Conservation (phyloP, 2,113 vertebrate genomes). For the Stomatorhinus ivindoensis region DNA sequence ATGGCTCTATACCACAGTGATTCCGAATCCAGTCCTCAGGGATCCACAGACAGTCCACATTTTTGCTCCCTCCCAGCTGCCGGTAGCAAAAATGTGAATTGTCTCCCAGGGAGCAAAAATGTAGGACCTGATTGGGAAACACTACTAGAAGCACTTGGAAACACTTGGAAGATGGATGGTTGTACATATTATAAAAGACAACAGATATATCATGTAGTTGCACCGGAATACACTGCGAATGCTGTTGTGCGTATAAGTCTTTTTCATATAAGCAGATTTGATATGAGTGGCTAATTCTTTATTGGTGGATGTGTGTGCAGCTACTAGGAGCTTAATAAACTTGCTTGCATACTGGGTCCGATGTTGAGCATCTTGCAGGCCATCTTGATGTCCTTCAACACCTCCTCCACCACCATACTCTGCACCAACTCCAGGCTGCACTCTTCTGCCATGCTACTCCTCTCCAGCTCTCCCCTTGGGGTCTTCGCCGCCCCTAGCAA, state of each 20-base stretch:
- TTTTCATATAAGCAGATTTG: not conserved
- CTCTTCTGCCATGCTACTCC: slow-evolving; percentile 76
- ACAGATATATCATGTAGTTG: not conserved
- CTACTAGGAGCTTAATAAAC: not conserved
- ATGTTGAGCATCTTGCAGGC: slow-evolving; percentile 96
- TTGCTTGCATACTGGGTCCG: slow-evolving; percentile 64
- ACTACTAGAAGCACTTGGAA: not conserved
- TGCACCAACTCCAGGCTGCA: slow-evolving; percentile 92
- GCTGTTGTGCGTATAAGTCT: not conserved
- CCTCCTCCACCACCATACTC: slow-evolving; percentile 92
- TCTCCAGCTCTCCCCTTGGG: slow-evolving; percentile 57
- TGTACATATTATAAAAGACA: not conserved
- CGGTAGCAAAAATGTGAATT: no score
- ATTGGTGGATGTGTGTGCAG: not conserved
- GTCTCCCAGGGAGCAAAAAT: no score
- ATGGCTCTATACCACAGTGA: not conserved
- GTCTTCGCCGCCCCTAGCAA: slow-evolving; percentile 60
- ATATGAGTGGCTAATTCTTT: not conserved
- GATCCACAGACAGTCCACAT: no score
- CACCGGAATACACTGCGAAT: not conserved
- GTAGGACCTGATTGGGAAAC: not conserved
- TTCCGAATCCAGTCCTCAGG: no score
- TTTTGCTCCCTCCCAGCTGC: no score
- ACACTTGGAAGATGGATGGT: not conserved
- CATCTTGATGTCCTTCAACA: slow-evolving; percentile 93